phyloP scores from a whole-genome alignment of 1,140 invertebrate genomes.

The Coenobita brevimanus region DNA sequence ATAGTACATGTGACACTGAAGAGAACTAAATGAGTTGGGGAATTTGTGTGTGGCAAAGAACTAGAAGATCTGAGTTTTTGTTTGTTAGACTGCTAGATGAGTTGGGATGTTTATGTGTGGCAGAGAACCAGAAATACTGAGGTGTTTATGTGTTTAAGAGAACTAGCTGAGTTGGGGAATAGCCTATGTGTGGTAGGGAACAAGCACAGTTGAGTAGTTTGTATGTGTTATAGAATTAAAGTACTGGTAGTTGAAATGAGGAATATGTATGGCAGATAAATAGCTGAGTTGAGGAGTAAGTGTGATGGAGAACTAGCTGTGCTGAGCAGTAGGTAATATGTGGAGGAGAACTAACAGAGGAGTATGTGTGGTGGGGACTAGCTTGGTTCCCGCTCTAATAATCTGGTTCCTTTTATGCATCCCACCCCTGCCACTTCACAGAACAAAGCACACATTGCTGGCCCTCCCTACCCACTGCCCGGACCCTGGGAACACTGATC shows the following conservation, averaged over 20 bases:
- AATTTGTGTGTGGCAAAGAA: too few species aligned
- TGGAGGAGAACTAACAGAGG: neutral
- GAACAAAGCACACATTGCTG: constrained; percentile 55
- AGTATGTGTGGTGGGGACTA: neutral
- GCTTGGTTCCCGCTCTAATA: constrained; percentile 12
- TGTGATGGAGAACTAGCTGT: neutral
- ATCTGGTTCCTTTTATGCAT: constrained; percentile 39
- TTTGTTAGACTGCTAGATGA: too few species aligned
- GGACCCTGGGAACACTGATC: constrained; percentile 30
- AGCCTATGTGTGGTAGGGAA: too few species aligned
- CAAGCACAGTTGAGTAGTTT: too few species aligned
- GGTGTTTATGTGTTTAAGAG: too few species aligned
- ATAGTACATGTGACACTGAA: too few species aligned
- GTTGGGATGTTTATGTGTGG: too few species aligned
- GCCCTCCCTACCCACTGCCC: neutral
- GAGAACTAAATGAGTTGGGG: too few species aligned
- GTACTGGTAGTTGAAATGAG: too few species aligned
- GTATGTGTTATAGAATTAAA: neutral
- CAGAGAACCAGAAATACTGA: too few species aligned
- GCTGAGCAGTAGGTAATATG: neutral
- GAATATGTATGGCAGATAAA: neutral
- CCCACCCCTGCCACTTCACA: constrained; percentile 45
- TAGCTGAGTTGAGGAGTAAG: neutral
- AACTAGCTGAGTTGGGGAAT: too few species aligned
- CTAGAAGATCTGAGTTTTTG: too few species aligned